These are phyloP conservation scores for Callocephalon fimbriatum DNA, from an alignment of 2,113 vertebrate species.

Conservation along the genomic window DNA sequence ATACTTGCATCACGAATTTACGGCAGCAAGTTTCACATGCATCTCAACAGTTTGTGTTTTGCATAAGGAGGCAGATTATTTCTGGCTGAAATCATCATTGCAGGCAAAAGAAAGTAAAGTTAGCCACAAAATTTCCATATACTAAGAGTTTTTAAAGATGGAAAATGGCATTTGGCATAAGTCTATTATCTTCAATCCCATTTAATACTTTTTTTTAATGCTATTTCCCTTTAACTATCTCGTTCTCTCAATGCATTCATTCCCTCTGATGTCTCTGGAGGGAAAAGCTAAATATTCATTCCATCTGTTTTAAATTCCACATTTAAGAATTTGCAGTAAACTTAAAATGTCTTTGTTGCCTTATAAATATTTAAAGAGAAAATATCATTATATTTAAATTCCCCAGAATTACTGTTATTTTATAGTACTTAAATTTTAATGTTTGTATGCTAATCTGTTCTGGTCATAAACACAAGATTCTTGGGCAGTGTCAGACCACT, in stretches of 20 bases:
- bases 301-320: slow-evolving; percentile 61
- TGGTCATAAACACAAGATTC: neutral
- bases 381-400: slow-evolving; percentile 39
- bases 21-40: neutral
- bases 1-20: neutral
- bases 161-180: neutral
- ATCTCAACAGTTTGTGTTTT: neutral
- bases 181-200: neutral
- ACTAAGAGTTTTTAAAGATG: neutral
- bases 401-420: slow-evolving; percentile 50
- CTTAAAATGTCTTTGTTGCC: neutral
- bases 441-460: slow-evolving; percentile 37
- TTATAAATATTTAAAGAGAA: slow-evolving; percentile 70
- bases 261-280: slow-evolving; percentile 19
- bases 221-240: slow-evolving; percentile 15
- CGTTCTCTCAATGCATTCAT: neutral
- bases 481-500: neutral
- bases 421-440: slow-evolving; percentile 59
- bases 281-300: slow-evolving; percentile 53
- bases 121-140: neutral
- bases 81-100: neutral
- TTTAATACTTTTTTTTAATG: slow-evolving; percentile 19
- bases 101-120: neutral
- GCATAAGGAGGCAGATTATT: neutral
- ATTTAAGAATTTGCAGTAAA: slow-evolving; percentile 45